phyloP scores from a whole-genome alignment of 30 jellyfish, hydroid and myxozoan genomes.

The Mastigias papua region DNA sequence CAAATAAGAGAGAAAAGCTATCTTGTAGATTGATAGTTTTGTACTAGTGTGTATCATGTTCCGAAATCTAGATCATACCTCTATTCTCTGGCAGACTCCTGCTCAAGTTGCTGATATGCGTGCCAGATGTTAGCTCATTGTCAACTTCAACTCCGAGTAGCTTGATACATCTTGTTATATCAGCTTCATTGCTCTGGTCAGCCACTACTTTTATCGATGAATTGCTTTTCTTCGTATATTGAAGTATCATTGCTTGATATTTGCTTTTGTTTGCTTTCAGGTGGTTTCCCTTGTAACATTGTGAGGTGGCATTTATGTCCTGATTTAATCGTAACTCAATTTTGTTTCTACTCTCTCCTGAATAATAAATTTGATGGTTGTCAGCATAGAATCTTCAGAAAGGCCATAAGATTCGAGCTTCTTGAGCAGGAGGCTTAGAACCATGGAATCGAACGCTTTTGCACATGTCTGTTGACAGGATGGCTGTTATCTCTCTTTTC shows the following conservation, averaged over 20 bases:
- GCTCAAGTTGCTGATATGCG: slow-evolving; percentile 54
- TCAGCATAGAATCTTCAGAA: slow-evolving; percentile 48
- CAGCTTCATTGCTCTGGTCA: slow-evolving; percentile 58
- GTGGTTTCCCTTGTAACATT: slow-evolving; percentile 59
- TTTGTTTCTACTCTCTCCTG: slow-evolving; percentile 55
- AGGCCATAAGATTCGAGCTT: slow-evolving; percentile 46
- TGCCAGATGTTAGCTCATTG: slow-evolving; percentile 41
- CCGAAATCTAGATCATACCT: slow-evolving; percentile 54
- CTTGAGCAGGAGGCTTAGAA: slow-evolving; percentile 49
- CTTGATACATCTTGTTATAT: slow-evolving; percentile 55
- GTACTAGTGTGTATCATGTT: slow-evolving; percentile 50
- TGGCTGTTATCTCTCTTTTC: slow-evolving; percentile 60
- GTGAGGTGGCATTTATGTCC: slow-evolving; percentile 42
- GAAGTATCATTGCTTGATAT: slow-evolving; percentile 56
- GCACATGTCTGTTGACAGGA: slow-evolving; percentile 70
- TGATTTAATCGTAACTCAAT: slow-evolving; percentile 34
- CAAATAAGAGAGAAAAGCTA: slow-evolving; percentile 62
- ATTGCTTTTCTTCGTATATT: slow-evolving; percentile 18
- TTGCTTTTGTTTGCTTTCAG: slow-evolving; percentile 54
- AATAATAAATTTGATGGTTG: slow-evolving; percentile 48
- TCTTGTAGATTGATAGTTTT: slow-evolving; percentile 56
- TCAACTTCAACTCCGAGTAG: slow-evolving; percentile 61
- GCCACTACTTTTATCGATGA: slow-evolving; percentile 39
- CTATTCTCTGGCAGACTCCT: slow-evolving; percentile 62
- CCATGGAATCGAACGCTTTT: slow-evolving; percentile 65